phyloP scores from a whole-genome alignment of 2,797 vertebrate species.

The Xenentodon cancila region DNA sequence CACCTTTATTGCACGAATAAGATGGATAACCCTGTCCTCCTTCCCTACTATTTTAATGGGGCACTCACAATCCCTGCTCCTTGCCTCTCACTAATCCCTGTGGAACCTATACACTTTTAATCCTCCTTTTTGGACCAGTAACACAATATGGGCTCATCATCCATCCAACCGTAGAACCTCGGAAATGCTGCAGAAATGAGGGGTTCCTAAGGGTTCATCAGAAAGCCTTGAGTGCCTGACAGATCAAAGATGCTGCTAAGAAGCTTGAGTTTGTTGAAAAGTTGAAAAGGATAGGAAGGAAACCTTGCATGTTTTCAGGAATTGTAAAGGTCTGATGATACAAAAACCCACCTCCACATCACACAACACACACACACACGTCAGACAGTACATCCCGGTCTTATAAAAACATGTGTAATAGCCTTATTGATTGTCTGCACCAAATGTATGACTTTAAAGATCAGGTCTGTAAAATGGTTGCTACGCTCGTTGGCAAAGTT shows the following conservation, averaged over 20 bases:
- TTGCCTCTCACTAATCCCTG: conserved; percentile 68
- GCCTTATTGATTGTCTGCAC: too few relatives aligned
- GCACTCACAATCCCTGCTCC: conserved; percentile 57
- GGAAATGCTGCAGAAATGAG: conserved; percentile 41
- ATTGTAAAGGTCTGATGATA: neutral
- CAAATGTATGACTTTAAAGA: too few relatives aligned
- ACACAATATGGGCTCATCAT: conserved; percentile 62
- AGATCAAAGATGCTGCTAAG: conserved; percentile 43
- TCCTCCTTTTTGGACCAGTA: conserved; percentile 62
- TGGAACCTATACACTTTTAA: conserved; percentile 67
- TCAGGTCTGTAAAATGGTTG: too few relatives aligned
- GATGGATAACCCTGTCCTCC: conserved; percentile 72
- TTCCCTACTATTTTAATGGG: conserved; percentile 68
- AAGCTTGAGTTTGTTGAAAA: conserved; percentile 32
- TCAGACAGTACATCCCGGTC: too few relatives aligned
- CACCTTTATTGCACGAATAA: conserved; percentile 72
- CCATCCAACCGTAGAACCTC: conserved; percentile 42
- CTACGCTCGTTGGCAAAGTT: too few relatives aligned
- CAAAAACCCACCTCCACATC: too few relatives aligned
- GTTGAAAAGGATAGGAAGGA: conserved; percentile 12
- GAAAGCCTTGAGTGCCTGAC: conserved; percentile 18
- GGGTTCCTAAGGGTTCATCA: conserved; percentile 37
- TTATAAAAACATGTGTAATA: too few relatives aligned
- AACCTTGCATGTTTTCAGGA: conserved; percentile 14
- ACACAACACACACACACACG: too few relatives aligned